A percentile compares a stretch with the other conserved stretches of the same genome.
Conservation (phyloP, 2,113 vertebrate genomes). For the Colius striatus region DNA sequence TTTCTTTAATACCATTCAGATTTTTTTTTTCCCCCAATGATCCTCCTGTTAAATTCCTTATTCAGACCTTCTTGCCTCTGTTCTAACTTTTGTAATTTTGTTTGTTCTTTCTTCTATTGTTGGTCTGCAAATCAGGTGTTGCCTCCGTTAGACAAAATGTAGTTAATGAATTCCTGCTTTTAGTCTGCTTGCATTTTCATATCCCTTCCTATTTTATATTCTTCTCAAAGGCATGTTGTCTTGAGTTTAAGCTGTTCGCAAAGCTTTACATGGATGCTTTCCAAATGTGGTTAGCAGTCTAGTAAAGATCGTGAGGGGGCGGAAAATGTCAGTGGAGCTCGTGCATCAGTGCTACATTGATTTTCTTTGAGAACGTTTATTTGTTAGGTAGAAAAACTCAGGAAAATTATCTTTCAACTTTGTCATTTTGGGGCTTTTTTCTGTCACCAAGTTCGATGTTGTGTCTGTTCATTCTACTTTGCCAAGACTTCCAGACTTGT, state of each 20-base stretch:
- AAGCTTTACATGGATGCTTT: neutral
- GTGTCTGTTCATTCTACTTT: neutral
- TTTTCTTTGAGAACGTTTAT: neutral
- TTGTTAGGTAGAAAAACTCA: neutral
- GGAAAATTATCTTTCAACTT: neutral
- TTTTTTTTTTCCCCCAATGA: neutral
- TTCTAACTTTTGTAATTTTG: neutral
- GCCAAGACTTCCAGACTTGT: neutral
- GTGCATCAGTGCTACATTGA: neutral
- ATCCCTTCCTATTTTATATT: neutral
- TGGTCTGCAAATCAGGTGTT: neutral
- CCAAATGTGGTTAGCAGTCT: neutral
- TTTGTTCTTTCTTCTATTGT: neutral
- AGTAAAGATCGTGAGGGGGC: slow-evolving; percentile 5
- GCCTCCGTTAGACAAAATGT: neutral
- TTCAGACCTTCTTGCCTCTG: neutral
- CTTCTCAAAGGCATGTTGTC: neutral
- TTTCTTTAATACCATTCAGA: neutral
- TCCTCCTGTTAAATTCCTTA: neutral
- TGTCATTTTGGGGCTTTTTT: neutral
- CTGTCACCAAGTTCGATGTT: neutral
- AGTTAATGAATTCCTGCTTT: neutral
- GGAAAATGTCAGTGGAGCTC: neutral
- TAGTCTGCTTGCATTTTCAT: neutral
- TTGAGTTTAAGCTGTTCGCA: neutral